These are phyloP conservation scores for Macrocentrus cingulum DNA, from an alignment of 1,140 invertebrate genomes.

Conservation along the genomic window DNA sequence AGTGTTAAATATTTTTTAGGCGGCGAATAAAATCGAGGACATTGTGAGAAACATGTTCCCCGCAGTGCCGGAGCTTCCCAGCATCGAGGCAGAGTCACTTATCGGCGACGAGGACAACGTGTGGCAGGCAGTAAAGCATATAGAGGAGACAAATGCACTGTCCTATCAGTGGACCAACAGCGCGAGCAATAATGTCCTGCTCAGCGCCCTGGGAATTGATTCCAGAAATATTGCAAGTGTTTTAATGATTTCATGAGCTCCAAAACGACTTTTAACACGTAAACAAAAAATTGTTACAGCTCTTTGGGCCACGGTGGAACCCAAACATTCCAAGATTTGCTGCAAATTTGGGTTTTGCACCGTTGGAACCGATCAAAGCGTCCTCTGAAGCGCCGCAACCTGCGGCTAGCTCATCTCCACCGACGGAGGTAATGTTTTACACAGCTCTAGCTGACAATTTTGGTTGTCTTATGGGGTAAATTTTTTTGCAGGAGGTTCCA, in stretches of 20 bases:
- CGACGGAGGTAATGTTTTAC: conserved; percentile 45
- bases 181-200: conserved; percentile 66
- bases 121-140: conserved; percentile 64
- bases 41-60: conserved; percentile 54
- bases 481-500: conserved; percentile 58
- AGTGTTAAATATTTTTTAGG: conserved; percentile 47
- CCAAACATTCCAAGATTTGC: conserved; percentile 76
- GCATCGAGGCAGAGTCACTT: conserved; percentile 43
- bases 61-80: conserved; percentile 30
- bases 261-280: not conserved
- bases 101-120: conserved; percentile 44
- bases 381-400: conserved; percentile 35
- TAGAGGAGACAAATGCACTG: conserved; percentile 70
- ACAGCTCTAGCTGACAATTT: too few relatives aligned
- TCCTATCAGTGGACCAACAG: conserved; percentile 74
- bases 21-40: conserved; percentile 53
- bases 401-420: conserved; percentile 35
- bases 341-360: conserved; percentile 72
- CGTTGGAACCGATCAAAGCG: conserved; percentile 74
- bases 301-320: conserved; percentile 79
- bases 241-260: not conserved
- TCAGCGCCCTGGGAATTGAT: conserved; percentile 76
- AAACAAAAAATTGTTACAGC: conserved; percentile 54
- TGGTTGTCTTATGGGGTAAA: conserved; percentile 15
- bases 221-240: conserved; percentile 79